Percentiles rank a stretch among this genome's conserved stretches.
Evolutionary conservation across 2,797 vertebrate genomes (phyloP).

Genomic region (Ctenochaetus hawaiiensis): DNA sequence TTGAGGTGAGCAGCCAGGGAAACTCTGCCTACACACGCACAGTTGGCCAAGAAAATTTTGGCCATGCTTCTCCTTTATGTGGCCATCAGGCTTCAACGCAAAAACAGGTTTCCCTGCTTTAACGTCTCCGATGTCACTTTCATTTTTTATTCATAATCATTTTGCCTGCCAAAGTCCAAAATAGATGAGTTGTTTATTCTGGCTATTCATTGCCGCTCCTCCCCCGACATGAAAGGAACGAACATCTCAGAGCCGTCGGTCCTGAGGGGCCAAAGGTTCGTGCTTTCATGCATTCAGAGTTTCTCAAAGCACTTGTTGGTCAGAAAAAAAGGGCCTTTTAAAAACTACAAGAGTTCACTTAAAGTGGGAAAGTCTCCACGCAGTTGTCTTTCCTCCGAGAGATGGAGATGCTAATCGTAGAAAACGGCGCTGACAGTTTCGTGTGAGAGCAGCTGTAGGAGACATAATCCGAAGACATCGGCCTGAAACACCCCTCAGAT

Average conservation of each 20-base stretch:
- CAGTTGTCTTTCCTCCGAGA: constrained; percentile 13
- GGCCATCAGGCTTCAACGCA: constrained; percentile 47
- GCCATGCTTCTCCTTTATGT: constrained; percentile 35
- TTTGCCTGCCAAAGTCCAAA: constrained; percentile 62
- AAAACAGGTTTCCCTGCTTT: constrained; percentile 47
- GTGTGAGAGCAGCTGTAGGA: constrained; percentile 40
- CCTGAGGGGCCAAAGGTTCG: neutral
- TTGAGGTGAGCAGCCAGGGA: constrained; percentile 50
- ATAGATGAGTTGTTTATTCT: constrained; percentile 60
- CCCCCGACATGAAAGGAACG: constrained; percentile 28
- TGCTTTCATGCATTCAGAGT: neutral
- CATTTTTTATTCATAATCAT: constrained; percentile 66
- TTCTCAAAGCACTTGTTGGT: constrained; percentile 11
- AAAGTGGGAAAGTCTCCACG: neutral
- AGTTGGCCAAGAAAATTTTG: constrained; percentile 55
- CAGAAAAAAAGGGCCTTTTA: neutral
- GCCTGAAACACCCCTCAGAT: constrained; percentile 49
- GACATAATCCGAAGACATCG: constrained; percentile 16
- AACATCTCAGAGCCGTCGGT: constrained; percentile 34
- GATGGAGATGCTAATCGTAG: constrained; percentile 35
- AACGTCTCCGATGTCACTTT: constrained; percentile 63
- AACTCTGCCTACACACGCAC: constrained; percentile 18
- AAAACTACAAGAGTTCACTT: neutral
- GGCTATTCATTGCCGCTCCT: constrained; percentile 15
- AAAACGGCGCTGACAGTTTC: constrained; percentile 24